phyloP scores from a whole-genome alignment of 2,888 invertebrate genomes.

The Onthophagus sagittarius region DNA sequence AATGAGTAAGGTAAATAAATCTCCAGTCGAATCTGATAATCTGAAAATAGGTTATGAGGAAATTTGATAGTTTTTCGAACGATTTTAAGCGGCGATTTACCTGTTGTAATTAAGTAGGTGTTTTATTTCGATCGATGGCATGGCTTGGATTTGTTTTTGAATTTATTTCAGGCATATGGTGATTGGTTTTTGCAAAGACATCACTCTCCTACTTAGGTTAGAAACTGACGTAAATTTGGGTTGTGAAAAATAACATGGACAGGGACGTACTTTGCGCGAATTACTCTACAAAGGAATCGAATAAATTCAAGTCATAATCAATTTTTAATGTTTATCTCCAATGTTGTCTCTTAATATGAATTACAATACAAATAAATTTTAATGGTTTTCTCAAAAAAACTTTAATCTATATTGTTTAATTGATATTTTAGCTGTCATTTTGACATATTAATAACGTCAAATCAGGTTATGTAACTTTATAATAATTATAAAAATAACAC shows the following conservation, averaged over 20 bases:
- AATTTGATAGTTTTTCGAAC: conserved; percentile 15
- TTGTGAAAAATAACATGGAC: conserved; percentile 15
- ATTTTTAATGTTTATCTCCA: too few relatives aligned
- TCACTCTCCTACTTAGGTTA: conserved; percentile 17
- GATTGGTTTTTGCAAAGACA: conserved; percentile 18
- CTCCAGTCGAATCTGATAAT: conserved; percentile 51
- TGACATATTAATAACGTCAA: too few relatives aligned
- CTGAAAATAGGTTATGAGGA: conserved; percentile 44
- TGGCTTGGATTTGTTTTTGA: conserved; percentile 29
- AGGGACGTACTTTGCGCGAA: not conserved
- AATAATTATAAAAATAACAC: too few relatives aligned
- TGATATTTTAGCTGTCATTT: too few relatives aligned
- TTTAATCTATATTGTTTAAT: too few relatives aligned
- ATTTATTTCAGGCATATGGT: conserved; percentile 22
- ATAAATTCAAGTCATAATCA: too few relatives aligned
- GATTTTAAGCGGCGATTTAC: conserved; percentile 32
- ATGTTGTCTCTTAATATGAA: too few relatives aligned
- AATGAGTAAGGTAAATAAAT: conserved; percentile 52
- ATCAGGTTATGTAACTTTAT: too few relatives aligned
- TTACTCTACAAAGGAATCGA: not conserved
- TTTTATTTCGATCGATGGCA: conserved; percentile 46
- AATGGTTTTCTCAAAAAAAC: too few relatives aligned
- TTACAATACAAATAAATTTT: too few relatives aligned
- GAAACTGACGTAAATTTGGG: conserved; percentile 26
- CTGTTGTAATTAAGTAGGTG: conserved; percentile 43